These are phyloP conservation scores for Gastrophryne carolinensis DNA, from an alignment of 2,797 vertebrate genomes.

Conservation along the genomic window DNA sequence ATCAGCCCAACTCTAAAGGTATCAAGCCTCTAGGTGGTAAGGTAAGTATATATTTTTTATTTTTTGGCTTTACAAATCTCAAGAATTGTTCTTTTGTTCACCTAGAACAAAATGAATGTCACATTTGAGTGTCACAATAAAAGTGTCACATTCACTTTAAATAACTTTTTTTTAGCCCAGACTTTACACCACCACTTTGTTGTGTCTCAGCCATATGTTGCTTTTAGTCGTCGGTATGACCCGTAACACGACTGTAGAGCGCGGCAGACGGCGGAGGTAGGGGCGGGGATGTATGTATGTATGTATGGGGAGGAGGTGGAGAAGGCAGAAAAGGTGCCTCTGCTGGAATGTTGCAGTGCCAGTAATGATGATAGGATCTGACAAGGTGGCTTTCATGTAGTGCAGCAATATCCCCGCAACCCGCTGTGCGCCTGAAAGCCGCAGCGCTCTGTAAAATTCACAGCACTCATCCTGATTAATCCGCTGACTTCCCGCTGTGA, in stretches of 20 bases:
- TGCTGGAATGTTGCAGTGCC: conserved; percentile 62
- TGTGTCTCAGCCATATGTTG: not conserved
- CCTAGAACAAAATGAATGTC: no score
- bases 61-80: no score
- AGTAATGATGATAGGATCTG: conserved; percentile 62
- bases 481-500: conserved; percentile 63
- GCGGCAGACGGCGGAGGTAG: not conserved
- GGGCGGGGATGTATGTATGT: not conserved
- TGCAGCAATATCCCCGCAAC: conserved; percentile 57
- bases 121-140: no score
- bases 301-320: not conserved
- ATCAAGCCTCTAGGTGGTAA: no score
- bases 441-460: conserved; percentile 64
- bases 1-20: no score
- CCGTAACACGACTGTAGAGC: not conserved
- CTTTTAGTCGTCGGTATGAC: not conserved
- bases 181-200: not conserved
- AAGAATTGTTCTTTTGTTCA: no score
- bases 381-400: conserved; percentile 64
- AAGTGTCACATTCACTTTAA: no score
- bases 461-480: conserved; percentile 65
- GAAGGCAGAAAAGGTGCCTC: conserved; percentile 57
- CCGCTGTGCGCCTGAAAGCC: conserved; percentile 60
- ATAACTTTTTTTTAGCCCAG: no score
- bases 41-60: no score